Percentiles rank a stretch among this genome's conserved stretches.
phyloP scores from a whole-genome alignment of 2,888 invertebrate genomes.

The Augiades crinisus region DNA sequence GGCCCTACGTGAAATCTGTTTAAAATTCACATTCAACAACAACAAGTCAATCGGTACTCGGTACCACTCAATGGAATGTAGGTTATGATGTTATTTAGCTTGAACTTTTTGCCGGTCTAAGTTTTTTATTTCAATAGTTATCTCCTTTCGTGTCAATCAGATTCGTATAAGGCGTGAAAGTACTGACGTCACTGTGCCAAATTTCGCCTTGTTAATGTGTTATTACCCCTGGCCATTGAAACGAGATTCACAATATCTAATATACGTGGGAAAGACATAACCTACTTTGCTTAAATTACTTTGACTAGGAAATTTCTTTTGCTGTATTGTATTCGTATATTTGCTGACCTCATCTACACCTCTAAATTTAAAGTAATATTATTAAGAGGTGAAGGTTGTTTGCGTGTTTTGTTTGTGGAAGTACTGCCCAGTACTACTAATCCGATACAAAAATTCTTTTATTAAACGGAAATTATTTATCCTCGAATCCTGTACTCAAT shows the following conservation, averaged over 20 bases:
- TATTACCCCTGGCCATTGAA: slow-evolving; percentile 49
- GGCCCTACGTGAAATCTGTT: slow-evolving; percentile 65
- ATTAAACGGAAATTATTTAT: no score
- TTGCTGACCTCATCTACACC: slow-evolving; percentile 1
- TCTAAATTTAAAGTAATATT: no score
- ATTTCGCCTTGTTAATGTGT: slow-evolving; percentile 52
- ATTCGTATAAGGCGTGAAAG: slow-evolving; percentile 75
- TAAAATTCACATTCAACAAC: slow-evolving; percentile 73
- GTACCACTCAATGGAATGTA: slow-evolving; percentile 70
- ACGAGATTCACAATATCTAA: slow-evolving; percentile 40
- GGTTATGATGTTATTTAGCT: slow-evolving; percentile 79
- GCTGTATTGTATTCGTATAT: slow-evolving; percentile 12
- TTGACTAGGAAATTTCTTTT: slow-evolving; percentile 25
- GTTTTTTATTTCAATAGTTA: slow-evolving; percentile 74
- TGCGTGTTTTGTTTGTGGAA: no score
- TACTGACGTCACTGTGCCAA: slow-evolving; percentile 70
- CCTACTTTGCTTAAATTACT: slow-evolving; percentile 34
- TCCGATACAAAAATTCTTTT: no score
- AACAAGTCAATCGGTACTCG: slow-evolving; percentile 49
- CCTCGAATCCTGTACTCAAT: no score
- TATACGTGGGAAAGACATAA: slow-evolving; percentile 41
- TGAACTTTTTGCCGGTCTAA: slow-evolving; percentile 67
- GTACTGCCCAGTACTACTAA: no score
- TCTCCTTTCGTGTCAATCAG: slow-evolving; percentile 76
- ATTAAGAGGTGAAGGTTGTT: no score